phyloP scores from a whole-genome alignment of 1,140 invertebrate genomes.

The Rhagoletis zephyria region DNA sequence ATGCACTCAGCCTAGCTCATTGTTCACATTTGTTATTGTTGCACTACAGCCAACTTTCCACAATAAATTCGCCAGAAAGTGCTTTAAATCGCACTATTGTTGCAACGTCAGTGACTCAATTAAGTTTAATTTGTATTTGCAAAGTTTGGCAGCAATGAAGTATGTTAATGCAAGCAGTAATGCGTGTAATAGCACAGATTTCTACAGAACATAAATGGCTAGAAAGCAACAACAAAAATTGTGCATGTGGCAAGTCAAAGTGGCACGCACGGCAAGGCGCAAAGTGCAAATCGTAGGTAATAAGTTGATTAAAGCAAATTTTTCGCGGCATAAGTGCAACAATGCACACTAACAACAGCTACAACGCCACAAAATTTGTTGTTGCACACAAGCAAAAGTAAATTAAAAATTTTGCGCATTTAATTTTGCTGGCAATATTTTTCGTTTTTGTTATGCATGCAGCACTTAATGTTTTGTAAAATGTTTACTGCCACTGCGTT shows the following conservation, averaged over 20 bases:
- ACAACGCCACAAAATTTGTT: slow-evolving; percentile 14
- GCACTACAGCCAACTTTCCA: slow-evolving; percentile 27
- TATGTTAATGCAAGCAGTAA: slow-evolving; percentile 8
- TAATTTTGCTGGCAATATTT: slow-evolving; percentile 35
- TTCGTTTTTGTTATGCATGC: neutral
- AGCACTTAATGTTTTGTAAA: neutral
- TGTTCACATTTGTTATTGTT: neutral
- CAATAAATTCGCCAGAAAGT: slow-evolving; percentile 18
- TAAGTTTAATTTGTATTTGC: slow-evolving; percentile 39
- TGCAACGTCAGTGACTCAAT: slow-evolving; percentile 44
- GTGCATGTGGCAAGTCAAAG: slow-evolving; percentile 28
- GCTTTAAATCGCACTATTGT: slow-evolving; percentile 50
- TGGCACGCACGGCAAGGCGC: slow-evolving; percentile 11
- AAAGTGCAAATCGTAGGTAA: neutral
- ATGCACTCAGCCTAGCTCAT: slow-evolving; percentile 1
- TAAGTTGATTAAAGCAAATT: slow-evolving; percentile 13
- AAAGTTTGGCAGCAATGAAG: neutral
- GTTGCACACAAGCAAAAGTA: neutral
- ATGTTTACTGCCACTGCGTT: slow-evolving; percentile 15
- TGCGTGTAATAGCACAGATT: slow-evolving; percentile 12
- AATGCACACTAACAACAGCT: neutral
- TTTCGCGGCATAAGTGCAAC: neutral
- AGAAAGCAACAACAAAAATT: neutral
- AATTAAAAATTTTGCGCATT: slow-evolving; percentile 48
- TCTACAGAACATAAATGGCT: neutral